phyloP scores from a whole-genome alignment of 2,113 vertebrate species.

The Plecotus auritus region DNA sequence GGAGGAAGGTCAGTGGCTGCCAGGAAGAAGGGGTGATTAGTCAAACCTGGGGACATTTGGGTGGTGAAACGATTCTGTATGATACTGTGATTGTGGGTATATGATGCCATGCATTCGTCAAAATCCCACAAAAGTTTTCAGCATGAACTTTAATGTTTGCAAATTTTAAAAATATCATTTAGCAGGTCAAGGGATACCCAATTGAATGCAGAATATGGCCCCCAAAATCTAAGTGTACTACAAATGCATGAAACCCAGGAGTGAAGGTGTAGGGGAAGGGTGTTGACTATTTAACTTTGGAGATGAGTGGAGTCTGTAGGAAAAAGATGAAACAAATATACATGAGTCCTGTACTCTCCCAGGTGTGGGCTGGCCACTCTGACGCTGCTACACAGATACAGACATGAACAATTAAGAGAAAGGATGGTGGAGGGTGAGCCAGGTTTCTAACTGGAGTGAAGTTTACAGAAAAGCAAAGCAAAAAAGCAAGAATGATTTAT shows the following conservation, averaged over 20 bases:
- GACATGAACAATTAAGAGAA: background rate
- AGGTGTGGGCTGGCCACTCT: background rate
- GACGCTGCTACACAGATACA: background rate
- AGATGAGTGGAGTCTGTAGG: background rate
- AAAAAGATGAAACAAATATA: background rate
- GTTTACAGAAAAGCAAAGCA: background rate
- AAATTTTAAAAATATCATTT: background rate
- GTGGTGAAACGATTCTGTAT: background rate
- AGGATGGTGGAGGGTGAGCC: background rate
- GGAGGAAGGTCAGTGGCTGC: background rate
- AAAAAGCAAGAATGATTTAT: background rate
- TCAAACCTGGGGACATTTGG: background rate
- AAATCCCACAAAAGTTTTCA: background rate
- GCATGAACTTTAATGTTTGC: background rate
- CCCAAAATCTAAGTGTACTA: background rate
- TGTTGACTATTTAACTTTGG: background rate
- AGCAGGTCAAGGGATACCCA: background rate
- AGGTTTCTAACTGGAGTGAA: background rate
- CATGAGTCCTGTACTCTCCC: background rate
- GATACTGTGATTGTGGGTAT: background rate
- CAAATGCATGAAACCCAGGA: background rate
- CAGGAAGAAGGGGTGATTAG: background rate
- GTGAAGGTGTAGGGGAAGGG: rapidly evolving
- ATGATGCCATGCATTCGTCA: background rate
- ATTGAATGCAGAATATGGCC: background rate